Base-by-base conservation (phyloP, 1,140 invertebrate species). In the Octopus bimaculoides region DNA sequence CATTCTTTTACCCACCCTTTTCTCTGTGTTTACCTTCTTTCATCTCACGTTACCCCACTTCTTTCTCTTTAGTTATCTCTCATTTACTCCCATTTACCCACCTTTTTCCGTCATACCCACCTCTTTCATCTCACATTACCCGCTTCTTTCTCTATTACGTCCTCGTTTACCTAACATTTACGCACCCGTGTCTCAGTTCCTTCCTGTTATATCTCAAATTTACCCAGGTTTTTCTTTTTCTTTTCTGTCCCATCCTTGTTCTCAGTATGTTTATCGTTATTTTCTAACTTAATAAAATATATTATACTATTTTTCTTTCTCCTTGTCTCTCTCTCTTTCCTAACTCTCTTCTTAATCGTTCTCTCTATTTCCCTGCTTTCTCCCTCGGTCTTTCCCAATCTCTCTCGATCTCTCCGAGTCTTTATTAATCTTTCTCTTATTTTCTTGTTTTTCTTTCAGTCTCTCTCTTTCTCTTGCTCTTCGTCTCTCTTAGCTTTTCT, bases 291-390 rank as follows among this genome's bases (percentile, higher is more conserved):
- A 41, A 41, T 41, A 41, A 41, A 41, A 41, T 41, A 41, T 41
- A 41, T 41, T 53, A 52, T 20, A 14, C 69, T 66, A 8, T 52
- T 52, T 66, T 26, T 53, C 52, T 76, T 54, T 20, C 52, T 69
- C 69, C 52, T 52, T 61, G 52, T 76, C 74, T 78, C 52, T 61
- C 52, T 54, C 54, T 78, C 4, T 61, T 5, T 78, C 5, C 52
- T 66, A 4, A 12, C 4, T 5, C 41, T 52, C 7, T 52, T 41
- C 26, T 54, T 52, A 41, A 53, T 77, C 53, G 3, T 41, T 71
- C 56, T 71, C 69, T 69, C 69, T 71, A 12, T 71, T 74, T 54
- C 41, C 80, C 74, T 26, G 79, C 80, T 79, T 69, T 79, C 77
- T 79, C 78, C 79, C 71, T 81, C 52, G 3, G 5, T 78, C 41